Evolutionary conservation across 2,888 invertebrate genomes (phyloP).

Genomic region (Epirrhoe tristata): DNA sequence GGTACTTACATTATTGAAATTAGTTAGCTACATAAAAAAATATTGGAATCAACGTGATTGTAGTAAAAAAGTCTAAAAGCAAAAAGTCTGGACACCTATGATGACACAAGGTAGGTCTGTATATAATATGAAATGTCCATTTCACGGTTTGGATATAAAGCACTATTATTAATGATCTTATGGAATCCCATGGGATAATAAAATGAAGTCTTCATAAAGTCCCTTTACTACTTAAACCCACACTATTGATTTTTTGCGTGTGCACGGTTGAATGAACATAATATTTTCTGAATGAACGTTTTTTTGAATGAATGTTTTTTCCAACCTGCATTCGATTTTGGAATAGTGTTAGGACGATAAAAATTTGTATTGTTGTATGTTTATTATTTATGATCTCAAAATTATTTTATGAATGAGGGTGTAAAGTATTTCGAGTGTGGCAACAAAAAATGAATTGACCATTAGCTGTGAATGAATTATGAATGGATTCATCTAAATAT

Average conservation of each 20-base stretch:
- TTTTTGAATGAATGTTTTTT: slow-evolving; percentile 54
- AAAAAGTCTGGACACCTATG: slow-evolving; percentile 9
- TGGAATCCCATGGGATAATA: slow-evolving; percentile 73
- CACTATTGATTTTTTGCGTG: slow-evolving; percentile 60
- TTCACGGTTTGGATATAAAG: slow-evolving; percentile 55
- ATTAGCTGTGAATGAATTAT: slow-evolving; percentile 49
- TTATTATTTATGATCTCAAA: slow-evolving; percentile 74
- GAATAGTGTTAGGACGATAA: slow-evolving; percentile 61
- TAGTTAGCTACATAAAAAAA: neutral
- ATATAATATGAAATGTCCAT: slow-evolving; percentile 39
- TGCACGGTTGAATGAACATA: slow-evolving; percentile 54
- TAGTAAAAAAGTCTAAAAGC: neutral
- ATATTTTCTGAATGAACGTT: slow-evolving; percentile 64
- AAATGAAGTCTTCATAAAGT: slow-evolving; percentile 78
- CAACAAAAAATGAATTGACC: slow-evolving; percentile 42
- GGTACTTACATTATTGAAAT: too few relatives aligned
- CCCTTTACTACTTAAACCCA: slow-evolving; percentile 47
- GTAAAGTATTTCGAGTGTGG: slow-evolving; percentile 35
- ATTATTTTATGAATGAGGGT: slow-evolving; percentile 51
- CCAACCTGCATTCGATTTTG: slow-evolving; percentile 69
- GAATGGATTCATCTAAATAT: slow-evolving; percentile 49
- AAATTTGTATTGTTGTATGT: slow-evolving; percentile 79
- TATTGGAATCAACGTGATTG: neutral
- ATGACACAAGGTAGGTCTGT: slow-evolving; percentile 27
- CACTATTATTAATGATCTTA: slow-evolving; percentile 63